Conservation (phyloP, 1,140 invertebrate species). For the Diabrotica undecimpunctata region DNA sequence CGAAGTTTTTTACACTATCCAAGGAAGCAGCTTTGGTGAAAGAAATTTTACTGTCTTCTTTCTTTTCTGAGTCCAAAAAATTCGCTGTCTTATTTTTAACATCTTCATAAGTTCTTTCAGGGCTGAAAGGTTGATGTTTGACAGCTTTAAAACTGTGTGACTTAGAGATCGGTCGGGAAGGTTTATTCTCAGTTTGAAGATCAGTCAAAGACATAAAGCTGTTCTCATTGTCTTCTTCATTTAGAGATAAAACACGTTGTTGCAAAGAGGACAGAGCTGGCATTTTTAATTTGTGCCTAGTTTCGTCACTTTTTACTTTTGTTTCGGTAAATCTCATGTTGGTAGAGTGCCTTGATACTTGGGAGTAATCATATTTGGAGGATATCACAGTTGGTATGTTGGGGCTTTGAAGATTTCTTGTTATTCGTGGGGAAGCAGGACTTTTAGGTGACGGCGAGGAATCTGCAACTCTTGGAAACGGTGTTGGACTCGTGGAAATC, state of each 20-base stretch:
- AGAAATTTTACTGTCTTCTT: conserved; percentile 20
- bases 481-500: conserved; percentile 21
- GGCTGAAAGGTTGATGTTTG: conserved; percentile 25
- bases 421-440: conserved; percentile 12
- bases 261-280: conserved; percentile 53
- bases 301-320: conserved; percentile 35
- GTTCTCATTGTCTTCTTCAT: conserved; percentile 43
- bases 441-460: conserved; percentile 21
- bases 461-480: conserved; percentile 10
- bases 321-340: conserved; percentile 14
- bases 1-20: conserved; percentile 56
- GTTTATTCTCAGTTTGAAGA: conserved; percentile 46
- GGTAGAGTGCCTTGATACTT: conserved; percentile 10
- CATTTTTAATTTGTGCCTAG: conserved; percentile 47
- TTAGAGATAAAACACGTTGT: conserved; percentile 42
- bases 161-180: conserved; percentile 57
- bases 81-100: conserved; percentile 5
- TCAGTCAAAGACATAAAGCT: conserved; percentile 46
- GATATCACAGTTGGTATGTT: conserved; percentile 14
- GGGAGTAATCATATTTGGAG: conserved; percentile 18
- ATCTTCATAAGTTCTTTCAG: neutral
- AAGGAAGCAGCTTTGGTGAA: conserved; percentile 46
- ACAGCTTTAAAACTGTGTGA: conserved; percentile 63
- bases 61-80: neutral
- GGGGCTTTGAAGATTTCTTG: conserved; percentile 20